These are phyloP conservation scores for Drosophila lini DNA, from an alignment of 1,140 invertebrate genomes.

Conservation along the genomic window DNA sequence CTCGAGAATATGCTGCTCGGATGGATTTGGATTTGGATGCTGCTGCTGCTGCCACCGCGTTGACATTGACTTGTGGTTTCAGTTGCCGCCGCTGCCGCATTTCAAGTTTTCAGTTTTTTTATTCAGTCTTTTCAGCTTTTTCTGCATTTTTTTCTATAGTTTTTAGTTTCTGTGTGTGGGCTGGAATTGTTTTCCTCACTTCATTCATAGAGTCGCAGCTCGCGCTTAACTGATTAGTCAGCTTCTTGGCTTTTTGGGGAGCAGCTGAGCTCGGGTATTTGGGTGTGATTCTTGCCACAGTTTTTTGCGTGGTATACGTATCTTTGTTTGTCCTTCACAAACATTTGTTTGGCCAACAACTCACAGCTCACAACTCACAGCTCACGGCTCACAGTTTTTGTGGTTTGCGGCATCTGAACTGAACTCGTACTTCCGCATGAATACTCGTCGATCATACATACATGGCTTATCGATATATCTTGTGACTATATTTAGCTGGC, in stretches of 20 bases:
- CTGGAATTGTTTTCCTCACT: conserved; percentile 73
- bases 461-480: conserved; percentile 56
- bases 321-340: conserved; percentile 69
- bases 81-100: conserved; percentile 63
- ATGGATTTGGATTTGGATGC: conserved; percentile 25
- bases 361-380: conserved; percentile 4
- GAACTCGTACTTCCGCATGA: conserved; percentile 64
- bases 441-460: conserved; percentile 40
- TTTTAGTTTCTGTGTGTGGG: conserved; percentile 62
- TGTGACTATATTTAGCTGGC: conserved; percentile 67
- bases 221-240: conserved; percentile 71
- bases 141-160: conserved; percentile 28
- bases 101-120: conserved; percentile 45
- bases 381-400: conserved; percentile 22
- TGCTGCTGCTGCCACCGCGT: conserved; percentile 69
- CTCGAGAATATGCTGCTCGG: conserved; percentile 29
- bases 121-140: conserved; percentile 31
- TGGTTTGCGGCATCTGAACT: conserved; percentile 63
- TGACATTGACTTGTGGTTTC: conserved; percentile 81
- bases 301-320: conserved; percentile 65
- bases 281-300: conserved; percentile 74
- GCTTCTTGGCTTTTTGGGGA: conserved; percentile 60
- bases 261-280: conserved; percentile 47
- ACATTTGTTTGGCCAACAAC: conserved; percentile 39
- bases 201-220: conserved; percentile 56